phyloP scores from a whole-genome alignment of 2,888 invertebrate genomes.

The Pterostichus madidus region DNA sequence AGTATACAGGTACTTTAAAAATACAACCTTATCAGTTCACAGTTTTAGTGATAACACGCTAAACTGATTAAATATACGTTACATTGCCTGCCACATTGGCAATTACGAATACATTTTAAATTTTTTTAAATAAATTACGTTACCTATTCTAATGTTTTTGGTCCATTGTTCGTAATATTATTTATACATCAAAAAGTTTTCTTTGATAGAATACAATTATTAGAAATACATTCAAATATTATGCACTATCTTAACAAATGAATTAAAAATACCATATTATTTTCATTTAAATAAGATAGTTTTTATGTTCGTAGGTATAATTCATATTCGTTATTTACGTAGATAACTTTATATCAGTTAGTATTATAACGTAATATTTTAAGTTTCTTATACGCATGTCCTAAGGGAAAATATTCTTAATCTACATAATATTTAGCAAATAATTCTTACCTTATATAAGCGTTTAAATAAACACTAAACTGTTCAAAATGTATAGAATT shows the following conservation, averaged over 20 bases:
- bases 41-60: conserved; percentile 58
- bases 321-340: background rate
- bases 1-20: conserved; percentile 44
- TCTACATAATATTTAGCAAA: background rate
- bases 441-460: conserved; percentile 27
- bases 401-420: too few species aligned
- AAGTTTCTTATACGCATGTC: too few species aligned
- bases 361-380: background rate
- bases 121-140: background rate
- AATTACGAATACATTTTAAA: conserved; percentile 12
- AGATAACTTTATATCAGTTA: background rate
- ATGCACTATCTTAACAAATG: too few species aligned
- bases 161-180: too few species aligned
- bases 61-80: conserved; percentile 50
- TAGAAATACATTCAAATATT: too few species aligned
- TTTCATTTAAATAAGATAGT: background rate
- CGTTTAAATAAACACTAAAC: conserved; percentile 9
- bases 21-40: conserved; percentile 50
- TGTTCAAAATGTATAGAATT: background rate
- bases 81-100: conserved; percentile 56
- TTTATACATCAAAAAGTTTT: too few species aligned
- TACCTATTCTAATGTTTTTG: background rate
- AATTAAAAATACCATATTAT: background rate
- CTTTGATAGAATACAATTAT: too few species aligned
- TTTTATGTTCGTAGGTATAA: background rate